phyloP scores from a whole-genome alignment of 1,140 invertebrate genomes.

The Manduca sexta region DNA sequence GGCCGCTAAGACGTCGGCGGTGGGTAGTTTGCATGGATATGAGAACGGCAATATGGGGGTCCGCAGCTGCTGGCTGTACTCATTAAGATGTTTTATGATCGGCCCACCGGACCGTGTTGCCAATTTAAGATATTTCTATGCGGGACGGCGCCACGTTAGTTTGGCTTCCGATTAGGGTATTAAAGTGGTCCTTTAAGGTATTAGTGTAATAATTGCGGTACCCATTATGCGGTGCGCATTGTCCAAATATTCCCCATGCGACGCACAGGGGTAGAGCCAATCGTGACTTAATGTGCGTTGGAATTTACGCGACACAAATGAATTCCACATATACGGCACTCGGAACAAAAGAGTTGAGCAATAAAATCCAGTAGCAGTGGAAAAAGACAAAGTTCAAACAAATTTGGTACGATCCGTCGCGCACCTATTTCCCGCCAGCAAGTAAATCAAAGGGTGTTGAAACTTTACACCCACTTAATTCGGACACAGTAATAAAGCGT shows the following conservation, averaged over 20 bases:
- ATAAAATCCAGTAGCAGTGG: conserved; percentile 24
- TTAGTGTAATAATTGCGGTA: conserved; percentile 63
- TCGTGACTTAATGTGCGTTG: too few species aligned
- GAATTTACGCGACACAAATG: too few species aligned
- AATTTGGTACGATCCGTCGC: conserved; percentile 41
- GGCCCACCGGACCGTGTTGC: conserved; percentile 66
- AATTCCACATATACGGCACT: too few species aligned
- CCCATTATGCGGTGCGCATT: conserved; percentile 53
- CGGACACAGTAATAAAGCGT: conserved; percentile 72
- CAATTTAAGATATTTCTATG: conserved; percentile 73
- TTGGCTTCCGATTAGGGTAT: conserved; percentile 71
- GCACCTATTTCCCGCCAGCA: conserved; percentile 52
- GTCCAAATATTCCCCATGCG: conserved; percentile 35
- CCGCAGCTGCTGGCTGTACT: conserved; percentile 64
- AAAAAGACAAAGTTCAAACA: conserved; percentile 46
- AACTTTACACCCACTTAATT: conserved; percentile 73
- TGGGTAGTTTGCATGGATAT: conserved; percentile 71
- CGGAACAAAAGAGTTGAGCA: background rate
- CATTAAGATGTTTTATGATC: conserved; percentile 73
- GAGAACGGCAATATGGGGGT: conserved; percentile 64
- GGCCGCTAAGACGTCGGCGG: conserved; percentile 63
- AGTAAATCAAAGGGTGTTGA: conserved; percentile 73
- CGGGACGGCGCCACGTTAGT: conserved; percentile 65
- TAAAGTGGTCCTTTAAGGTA: conserved; percentile 65
- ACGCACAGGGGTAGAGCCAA: conserved; percentile 22